Evolutionary conservation across 2,113 vertebrate genomes (phyloP), one percentile per base, ranked within the genome.

Genomic region (Scomber japonicus): DNA sequence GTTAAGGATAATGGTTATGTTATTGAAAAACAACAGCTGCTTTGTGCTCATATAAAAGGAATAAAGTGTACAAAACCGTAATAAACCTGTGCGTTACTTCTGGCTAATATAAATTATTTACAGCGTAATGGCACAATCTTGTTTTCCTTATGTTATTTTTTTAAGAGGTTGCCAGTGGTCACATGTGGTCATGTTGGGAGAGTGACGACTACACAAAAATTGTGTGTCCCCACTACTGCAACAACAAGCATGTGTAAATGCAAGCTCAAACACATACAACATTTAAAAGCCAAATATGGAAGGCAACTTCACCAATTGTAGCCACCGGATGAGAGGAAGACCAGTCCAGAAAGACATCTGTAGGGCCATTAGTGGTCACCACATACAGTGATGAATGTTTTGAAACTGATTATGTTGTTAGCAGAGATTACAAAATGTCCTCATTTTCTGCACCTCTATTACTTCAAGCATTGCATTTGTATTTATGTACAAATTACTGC

Each of bases 161-260:
- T 72, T 44, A 60, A 62, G 30, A 71, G 61, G 68, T 62, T 69
- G 51, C 57, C 35, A 72, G 7, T 65, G 74, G 59, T 78, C 74
- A 74, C 63, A 7, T 54, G 27, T 61, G 51, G 70, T 11, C 9
- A 35, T 21, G 15, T 30, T 5, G 3, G 16, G 59, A 76, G 40
- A 56, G 12, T 31, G 12, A 27, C 27, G n/a, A 8, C 64, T 24
- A 51, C 31, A 80, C 46, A 71, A 57, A 76, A 27, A 77, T 19
- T 46, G 40, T 57, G 45, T 50, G 35, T 67, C 24, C 5, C 27
- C n/a, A 6, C 21, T 48, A 7, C 16, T 49, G 56, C 62, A 64
- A 46, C 56, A 15, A 19, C 45, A 40, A 46, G 63, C 68, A 60
- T 27, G 24, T 27, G 24, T 27, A 27, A 27, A 27, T 27, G 24